Evolutionary conservation across 1,140 invertebrate species (phyloP).

Genomic region (Apis florea): DNA sequence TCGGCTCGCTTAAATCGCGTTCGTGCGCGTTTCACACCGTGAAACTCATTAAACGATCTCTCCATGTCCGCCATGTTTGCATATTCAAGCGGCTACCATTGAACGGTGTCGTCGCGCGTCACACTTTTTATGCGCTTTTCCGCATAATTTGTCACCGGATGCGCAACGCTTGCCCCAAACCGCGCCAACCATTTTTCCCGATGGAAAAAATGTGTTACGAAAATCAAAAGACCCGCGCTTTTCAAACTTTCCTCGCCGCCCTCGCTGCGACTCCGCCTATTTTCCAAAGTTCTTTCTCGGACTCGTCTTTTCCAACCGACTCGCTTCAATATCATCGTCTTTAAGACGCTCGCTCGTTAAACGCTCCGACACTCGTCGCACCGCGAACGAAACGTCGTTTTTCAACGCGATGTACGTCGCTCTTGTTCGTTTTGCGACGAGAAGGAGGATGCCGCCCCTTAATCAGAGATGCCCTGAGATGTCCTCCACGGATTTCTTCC

Average conservation of each 20-base stretch:
- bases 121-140: slow-evolving; percentile 56
- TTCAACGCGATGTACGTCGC: not conserved
- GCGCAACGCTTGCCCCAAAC: slow-evolving; percentile 5
- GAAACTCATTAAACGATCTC: slow-evolving; percentile 59
- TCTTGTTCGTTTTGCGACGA: not conserved
- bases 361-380: slow-evolving; percentile 23
- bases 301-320: not conserved
- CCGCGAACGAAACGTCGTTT: slow-evolving; percentile 5
- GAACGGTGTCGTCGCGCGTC: slow-evolving; percentile 45
- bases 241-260: slow-evolving; percentile 3
- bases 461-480: not conserved
- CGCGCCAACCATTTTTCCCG: not conserved
- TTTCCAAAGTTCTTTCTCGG: not conserved
- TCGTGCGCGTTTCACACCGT: slow-evolving; percentile 26
- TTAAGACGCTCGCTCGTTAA: slow-evolving; percentile 48
- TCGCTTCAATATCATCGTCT: slow-evolving; percentile 16
- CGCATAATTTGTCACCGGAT: slow-evolving; percentile 60
- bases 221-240: slow-evolving; percentile 36
- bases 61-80: slow-evolving; percentile 45
- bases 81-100: slow-evolving; percentile 44
- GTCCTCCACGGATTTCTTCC: slow-evolving; percentile 23
- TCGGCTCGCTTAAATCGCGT: slow-evolving; percentile 46
- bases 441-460: not conserved
- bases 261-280: not conserved
- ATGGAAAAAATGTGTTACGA: slow-evolving; percentile 4